Evolutionary conservation across 2,797 vertebrate species (phyloP), one percentile per base, ranked within the genome.

Genomic region (Pipistrellus pygmaeus): DNA sequence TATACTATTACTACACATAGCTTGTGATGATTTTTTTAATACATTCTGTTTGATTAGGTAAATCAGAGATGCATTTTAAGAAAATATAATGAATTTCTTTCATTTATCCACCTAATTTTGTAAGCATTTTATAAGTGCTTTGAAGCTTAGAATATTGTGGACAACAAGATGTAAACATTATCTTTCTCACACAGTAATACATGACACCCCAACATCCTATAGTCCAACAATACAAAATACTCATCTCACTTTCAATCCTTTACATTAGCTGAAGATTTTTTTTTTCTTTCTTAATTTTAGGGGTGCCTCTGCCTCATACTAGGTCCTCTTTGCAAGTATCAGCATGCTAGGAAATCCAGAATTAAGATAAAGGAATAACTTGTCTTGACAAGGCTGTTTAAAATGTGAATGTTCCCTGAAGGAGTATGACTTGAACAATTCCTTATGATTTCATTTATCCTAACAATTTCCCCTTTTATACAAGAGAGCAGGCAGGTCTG

Each of bases 321-420:
- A 32, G 4, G 5, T 9, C 21, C 2, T 88, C 7, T 35, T 78
- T 92, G 75, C 44, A 41, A 53, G 51, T 86, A 72, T 89, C 25
- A 44, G 7, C 25, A 35, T 68, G 27, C 17, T 57, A 60, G n/a
- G 46, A 87, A 80, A 95, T 73, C 11, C 13, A 85, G 60, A 88
- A 66, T 62, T 35, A 86, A 72, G 23, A 68, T 82, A 78, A 62
- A 94, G 30, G 64, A 85, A 17, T 53, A 85, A 91, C n/a, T 30
- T 48, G 18, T 62, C 35, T 91, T 82, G 23, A 73, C 68, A 87
- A 86, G 68, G 14, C 91, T 86, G 62, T 64, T 87, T 90, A 91
- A 96, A 88, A 94, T 87, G 66, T 17, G 83, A 87, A 94, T 90
- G 23, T 18, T 96, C 60, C 41, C 46, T 32, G 15, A 83, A 83